Evolutionary conservation across 2,113 vertebrate genomes (phyloP).

Genomic region (chimpanzee (Pan troglodytes)): NHGRI_mPanTro3-v2.1_pri NC_086015.1:103425001-103425500

Average conservation of each 20-base stretch:
- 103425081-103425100: background rate
- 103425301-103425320: constrained; percentile 66
- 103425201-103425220: constrained; percentile 31
- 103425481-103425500: background rate
- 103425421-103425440: constrained; percentile 28
- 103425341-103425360: constrained; percentile 66
- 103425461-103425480: background rate
- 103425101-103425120: background rate
- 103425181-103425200: constrained; percentile 20
- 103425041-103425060: background rate
- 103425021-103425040: background rate
- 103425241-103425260: constrained; percentile 60
- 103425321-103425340: constrained; percentile 60
- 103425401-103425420: constrained; percentile 49
- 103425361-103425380: constrained; percentile 60
- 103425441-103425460: constrained; percentile 34
- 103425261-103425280: constrained; percentile 20
- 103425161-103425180: constrained; percentile 33
- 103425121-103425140: background rate
- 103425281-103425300: constrained; percentile 68
- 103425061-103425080: background rate
- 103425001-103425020: background rate
- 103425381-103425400: constrained; percentile 67
- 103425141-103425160: background rate
- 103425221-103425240: constrained; percentile 45